Base-by-base conservation (phyloP, 92 coral and sea anemone genomes). In the Palythoa grandiflora region DNA sequence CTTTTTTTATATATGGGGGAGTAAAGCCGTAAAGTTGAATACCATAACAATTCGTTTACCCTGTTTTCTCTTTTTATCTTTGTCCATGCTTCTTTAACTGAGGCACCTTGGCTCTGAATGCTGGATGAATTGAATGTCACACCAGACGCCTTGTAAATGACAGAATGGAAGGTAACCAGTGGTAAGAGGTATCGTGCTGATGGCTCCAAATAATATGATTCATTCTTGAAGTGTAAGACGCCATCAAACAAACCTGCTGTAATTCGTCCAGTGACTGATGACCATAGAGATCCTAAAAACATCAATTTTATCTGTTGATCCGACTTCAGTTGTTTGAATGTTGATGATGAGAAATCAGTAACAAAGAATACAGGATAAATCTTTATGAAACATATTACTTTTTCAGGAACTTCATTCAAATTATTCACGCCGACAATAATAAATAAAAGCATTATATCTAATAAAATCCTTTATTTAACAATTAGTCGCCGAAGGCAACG, bases 191-290 rank as follows among this genome's bases (percentile, higher is more conserved):
- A 86, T 61, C 96, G 86, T n/a, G 87, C 75, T 2, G 92, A 86
- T 28, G 96, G 96, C 79, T 95, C 98, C 28, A 93, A 71, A 68
- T 93, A 81, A 83, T 89, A 95, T 5, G 88, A 83, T 40, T 89
- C 90, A 3, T 86, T 85, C 35, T 77, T 80, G 37, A 90, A 78
- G 73, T 79, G 89, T 63, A 95, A 79, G 53, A 91, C 90, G 75
- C 99, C 99, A 37, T 91, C 96, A 73, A 97, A 93, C 68, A 68
- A 57, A 19, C 98, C 98, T 10, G 87, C 65, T 5, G 70, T 35
- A 44, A 97, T 86, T 38, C 94, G 93, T 1, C 97, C 98, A 75
- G 93, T 92, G 8, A 93, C 94, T 9, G 87, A 87, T 13, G 99
- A 97, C 5, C 72, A 50, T 9, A 21, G 75, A 71, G 89, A 93